A percentile compares a stretch with the other conserved stretches of the same genome.
phyloP scores from a whole-genome alignment of 2,797 vertebrate species.

The Mormyrops boulengeri region DNA sequence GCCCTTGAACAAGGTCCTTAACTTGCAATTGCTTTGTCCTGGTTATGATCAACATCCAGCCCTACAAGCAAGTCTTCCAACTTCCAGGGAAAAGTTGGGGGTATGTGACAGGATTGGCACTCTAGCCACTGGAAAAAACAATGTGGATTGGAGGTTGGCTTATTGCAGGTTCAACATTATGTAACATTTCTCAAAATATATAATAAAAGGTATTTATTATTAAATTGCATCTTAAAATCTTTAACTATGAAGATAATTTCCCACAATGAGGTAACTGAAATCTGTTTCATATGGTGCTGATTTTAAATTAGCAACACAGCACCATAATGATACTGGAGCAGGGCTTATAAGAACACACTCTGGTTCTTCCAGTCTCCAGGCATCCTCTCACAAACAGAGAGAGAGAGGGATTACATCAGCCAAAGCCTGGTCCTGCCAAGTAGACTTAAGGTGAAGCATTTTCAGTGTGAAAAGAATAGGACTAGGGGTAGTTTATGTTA shows the following conservation, averaged over 20 bases:
- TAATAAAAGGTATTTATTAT: not conserved
- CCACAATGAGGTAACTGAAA: conserved; percentile 13
- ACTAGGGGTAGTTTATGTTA: not conserved
- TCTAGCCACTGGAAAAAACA: too few species aligned
- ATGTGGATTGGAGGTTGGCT: not conserved
- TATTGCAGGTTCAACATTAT: not conserved
- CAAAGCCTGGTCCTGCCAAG: conserved; percentile 9
- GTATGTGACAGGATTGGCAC: too few species aligned
- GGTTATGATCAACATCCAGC: too few species aligned
- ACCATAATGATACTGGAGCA: not conserved
- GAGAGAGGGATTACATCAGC: conserved; percentile 16
- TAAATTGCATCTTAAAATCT: not conserved
- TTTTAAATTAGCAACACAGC: not conserved
- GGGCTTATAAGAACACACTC: not conserved
- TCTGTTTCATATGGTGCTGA: not conserved
- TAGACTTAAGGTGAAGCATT: conserved; percentile 22
- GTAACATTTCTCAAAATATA: not conserved
- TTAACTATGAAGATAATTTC: not conserved
- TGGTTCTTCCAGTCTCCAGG: not conserved
- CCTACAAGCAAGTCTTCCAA: too few species aligned
- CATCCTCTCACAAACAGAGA: not conserved
- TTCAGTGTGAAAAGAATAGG: not conserved
- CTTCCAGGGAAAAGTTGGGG: too few species aligned
- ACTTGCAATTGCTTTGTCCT: not conserved
- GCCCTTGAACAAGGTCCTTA: not conserved